Evolutionary conservation across 2,113 vertebrate genomes (phyloP), one percentile per base, ranked within the genome.

Genomic region (Callospermophilus lateralis): DNA sequence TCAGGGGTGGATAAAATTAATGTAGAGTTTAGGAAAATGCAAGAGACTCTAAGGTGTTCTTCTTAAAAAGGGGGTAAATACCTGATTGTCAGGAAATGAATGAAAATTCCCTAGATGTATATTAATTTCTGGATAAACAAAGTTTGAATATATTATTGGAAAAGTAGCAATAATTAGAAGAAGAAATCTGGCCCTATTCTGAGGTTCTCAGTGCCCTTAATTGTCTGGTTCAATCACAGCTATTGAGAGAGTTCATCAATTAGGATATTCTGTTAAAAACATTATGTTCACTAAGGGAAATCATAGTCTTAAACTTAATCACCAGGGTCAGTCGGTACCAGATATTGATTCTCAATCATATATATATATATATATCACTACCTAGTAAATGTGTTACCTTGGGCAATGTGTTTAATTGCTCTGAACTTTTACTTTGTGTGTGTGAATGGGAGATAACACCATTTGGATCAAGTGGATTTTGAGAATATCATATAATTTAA

Each of bases 321-420:
- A 26, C 11, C 15, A 79, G 17, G 11, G 1, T 15, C 6, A 4
- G 3, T 67, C 6, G 4, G 3, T 67, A 48, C 2, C 10, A 78
- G 17, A 30, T 85, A 39, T 20, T 39, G 80, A 19, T 67, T 67
- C 20, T 85, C 73, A 55, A 61, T 1, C 2, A 88, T 78, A 39
- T 94, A 65, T 76, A 8, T 77, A n/a, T 81, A 93, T 65, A 55
- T 84, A 24, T 16, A 45, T 84, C 4, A 91, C 6, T 4, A 72
- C 10, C 20, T 84, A 78, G 72, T 48, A 76, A 1, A 39, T 58
- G 4, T 76, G 19, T 85, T 78, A 55, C 32, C 1, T 92, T 61
- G 12, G 28, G 6, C 12, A 79, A 73, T 74, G 34, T 74, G 55
- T 95, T 86, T 70, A 73, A 81, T 39, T 34, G 30, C 4, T 55